Percentiles rank a stretch among this genome's conserved stretches.
These are phyloP conservation scores for Timema cristinae DNA, from an alignment of 2,888 invertebrate species.

Conservation along the genomic window DNA sequence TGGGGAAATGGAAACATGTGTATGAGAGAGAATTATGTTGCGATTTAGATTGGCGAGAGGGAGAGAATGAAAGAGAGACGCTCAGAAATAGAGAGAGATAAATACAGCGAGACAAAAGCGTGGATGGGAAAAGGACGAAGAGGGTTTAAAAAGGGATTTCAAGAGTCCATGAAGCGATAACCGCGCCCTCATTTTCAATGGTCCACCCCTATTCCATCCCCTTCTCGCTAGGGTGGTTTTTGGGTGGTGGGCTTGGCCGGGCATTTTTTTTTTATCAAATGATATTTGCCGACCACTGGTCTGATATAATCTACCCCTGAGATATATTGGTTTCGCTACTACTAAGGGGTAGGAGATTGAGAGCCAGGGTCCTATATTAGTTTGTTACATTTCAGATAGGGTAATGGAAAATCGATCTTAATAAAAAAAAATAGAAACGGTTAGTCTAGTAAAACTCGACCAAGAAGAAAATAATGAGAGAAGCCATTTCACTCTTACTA, in stretches of 20 bases:
- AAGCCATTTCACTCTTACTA: too few species aligned
- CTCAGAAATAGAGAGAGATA: too few species aligned
- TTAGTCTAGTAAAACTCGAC: too few species aligned
- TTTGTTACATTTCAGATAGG: conserved; percentile 14
- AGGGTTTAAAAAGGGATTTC: too few species aligned
- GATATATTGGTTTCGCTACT: conserved; percentile 12
- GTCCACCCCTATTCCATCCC: not conserved
- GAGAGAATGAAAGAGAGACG: too few species aligned
- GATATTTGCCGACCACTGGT: conserved; percentile 13
- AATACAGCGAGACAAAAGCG: too few species aligned
- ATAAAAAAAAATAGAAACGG: too few species aligned
- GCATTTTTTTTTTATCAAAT: conserved; percentile 4
- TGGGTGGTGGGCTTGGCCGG: not conserved
- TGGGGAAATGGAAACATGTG: too few species aligned
- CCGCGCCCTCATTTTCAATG: not conserved
- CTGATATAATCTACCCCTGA: conserved; percentile 11
- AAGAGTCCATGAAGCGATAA: conserved; percentile 11
- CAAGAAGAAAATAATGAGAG: too few species aligned
- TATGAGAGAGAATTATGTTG: too few species aligned
- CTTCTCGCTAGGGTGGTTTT: not conserved
- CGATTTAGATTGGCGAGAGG: too few species aligned
- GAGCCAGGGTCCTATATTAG: conserved; percentile 11
- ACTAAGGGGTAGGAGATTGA: not conserved
- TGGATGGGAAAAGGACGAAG: too few species aligned
- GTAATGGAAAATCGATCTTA: not conserved